phyloP scores from a whole-genome alignment of 2,888 invertebrate genomes.

The Prosapia bicincta region DNA sequence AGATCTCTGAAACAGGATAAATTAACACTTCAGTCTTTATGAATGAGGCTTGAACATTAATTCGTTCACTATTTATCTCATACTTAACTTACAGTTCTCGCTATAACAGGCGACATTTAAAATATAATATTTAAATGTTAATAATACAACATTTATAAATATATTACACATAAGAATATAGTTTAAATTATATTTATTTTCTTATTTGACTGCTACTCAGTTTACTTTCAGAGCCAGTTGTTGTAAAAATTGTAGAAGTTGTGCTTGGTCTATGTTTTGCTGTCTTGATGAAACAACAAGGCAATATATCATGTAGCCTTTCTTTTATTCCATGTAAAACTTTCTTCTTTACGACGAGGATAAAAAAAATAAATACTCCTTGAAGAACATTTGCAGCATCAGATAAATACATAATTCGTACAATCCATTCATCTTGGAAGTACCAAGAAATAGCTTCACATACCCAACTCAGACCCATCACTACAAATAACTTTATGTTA shows the following conservation, averaged over 20 bases:
- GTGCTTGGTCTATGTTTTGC: conserved; percentile 16
- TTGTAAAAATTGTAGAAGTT: conserved; percentile 17
- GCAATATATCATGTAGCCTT: conserved; percentile 5
- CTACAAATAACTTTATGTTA: conserved; percentile 70
- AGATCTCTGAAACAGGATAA: too few relatives aligned
- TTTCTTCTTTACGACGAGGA: conserved; percentile 66
- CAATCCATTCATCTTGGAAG: conserved; percentile 44
- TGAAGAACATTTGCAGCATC: conserved; percentile 68
- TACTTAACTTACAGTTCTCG: too few relatives aligned
- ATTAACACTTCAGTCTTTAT: too few relatives aligned
- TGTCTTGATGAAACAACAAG: conserved; percentile 3
- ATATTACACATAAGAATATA: too few relatives aligned
- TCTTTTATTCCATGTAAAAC: conserved; percentile 45
- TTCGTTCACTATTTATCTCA: too few relatives aligned
- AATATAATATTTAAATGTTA: too few relatives aligned
- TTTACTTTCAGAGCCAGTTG: conserved; percentile 7
- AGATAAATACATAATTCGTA: conserved; percentile 48
- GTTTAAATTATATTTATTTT: conserved; percentile 11
- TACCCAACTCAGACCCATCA: conserved; percentile 75
- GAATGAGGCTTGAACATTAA: too few relatives aligned
- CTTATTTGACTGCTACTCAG: conserved; percentile 1
- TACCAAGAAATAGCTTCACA: conserved; percentile 60
- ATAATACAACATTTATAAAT: too few relatives aligned
- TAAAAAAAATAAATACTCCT: conserved; percentile 67
- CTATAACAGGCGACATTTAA: too few relatives aligned